Percentiles rank a stretch among this genome's conserved stretches.
Conservation (phyloP, 2,797 vertebrate species). For the Distichodus sexfasciatus region DNA sequence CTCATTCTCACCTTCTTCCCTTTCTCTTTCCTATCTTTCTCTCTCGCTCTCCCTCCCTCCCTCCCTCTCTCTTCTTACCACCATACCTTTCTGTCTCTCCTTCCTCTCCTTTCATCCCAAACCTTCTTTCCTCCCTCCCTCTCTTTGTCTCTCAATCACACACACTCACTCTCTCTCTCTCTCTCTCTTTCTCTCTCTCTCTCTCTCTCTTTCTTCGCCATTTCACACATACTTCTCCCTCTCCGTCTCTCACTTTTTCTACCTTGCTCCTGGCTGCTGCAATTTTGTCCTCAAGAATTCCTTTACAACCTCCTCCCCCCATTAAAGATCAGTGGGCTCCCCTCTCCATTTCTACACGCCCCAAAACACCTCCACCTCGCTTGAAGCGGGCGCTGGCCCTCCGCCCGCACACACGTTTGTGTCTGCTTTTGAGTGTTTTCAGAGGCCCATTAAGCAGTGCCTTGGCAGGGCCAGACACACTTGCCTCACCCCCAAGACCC, state of each 20-base stretch:
- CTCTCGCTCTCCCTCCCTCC: no score
- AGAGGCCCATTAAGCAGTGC: slow-evolving; percentile 86
- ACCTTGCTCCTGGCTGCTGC: slow-evolving; percentile 64
- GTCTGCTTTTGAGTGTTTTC: slow-evolving; percentile 85
- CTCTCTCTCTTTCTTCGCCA: slow-evolving; percentile 2
- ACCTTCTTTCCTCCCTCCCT: slow-evolving; percentile 18
- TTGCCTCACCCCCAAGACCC: slow-evolving; percentile 83
- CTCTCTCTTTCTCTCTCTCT: slow-evolving; percentile 52
- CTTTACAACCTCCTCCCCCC: slow-evolving; percentile 73
- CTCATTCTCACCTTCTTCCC: no score
- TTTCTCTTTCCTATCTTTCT: no score
- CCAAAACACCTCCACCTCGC: not conserved
- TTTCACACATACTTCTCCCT: slow-evolving; percentile 47
- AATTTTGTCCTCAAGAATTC: slow-evolving; percentile 77
- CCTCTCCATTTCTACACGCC: not conserved
- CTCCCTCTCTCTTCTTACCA: no score
- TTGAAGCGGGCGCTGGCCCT: slow-evolving; percentile 75
- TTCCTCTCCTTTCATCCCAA: slow-evolving; percentile 8
- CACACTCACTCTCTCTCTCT: no score
- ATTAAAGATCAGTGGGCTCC: slow-evolving; percentile 69
- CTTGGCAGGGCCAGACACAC: slow-evolving; percentile 84
- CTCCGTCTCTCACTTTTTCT: slow-evolving; percentile 37
- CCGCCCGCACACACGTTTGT: slow-evolving; percentile 89
- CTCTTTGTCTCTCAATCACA: slow-evolving; percentile 34
- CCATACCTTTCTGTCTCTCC: no score